Evolutionary conservation across 2,888 invertebrate genomes (phyloP), one percentile per base, ranked within the genome.

Genomic region (Selenia dentaria): DNA sequence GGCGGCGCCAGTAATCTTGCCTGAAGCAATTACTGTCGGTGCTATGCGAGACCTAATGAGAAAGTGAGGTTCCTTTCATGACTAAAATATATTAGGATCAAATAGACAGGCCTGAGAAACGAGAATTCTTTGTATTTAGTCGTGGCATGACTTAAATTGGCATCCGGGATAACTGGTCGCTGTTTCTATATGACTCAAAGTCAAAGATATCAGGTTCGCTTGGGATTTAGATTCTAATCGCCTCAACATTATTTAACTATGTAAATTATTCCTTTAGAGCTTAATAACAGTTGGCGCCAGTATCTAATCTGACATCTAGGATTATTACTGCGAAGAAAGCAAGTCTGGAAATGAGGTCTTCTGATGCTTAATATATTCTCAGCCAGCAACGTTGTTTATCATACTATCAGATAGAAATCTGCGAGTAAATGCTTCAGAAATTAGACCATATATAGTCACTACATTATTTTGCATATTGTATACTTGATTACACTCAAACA

Each of bases 1-100:
- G 62, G 73, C 77, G 81, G 82, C 85, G 87, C 85, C 84, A 76
- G 75, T 73, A 69, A 78, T 79, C 76, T 74, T 70, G 76, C 75
- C 72, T 68, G 72, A 57, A 69, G 81, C 79, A 79, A 83, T 83
- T 81, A 80, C 75, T 74, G 78, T 74, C 67, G 79, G 82, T 77
- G 79, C 18, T 37, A 22, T 8, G 34, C 10, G 9, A 18, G 12
- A 33, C 13, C 33, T 38, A 34, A 22, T 31, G 14, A 20, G 20
- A 40, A 27, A 36, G 25, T 34, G 9, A 14, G 12, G 3, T 14
- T 37, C 1, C 12, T 9, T 34, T 28, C 14, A 10, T 20, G 25
- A 36, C 18, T 25, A 13, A 9, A 16, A 37, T 3, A 18, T 9
- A 8, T 33, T 26, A 26, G 9, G 9, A 6, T 38, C 10, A 22